phyloP scores from a whole-genome alignment of 2,888 invertebrate genomes.

The Rugalucina vietnamica region DNA sequence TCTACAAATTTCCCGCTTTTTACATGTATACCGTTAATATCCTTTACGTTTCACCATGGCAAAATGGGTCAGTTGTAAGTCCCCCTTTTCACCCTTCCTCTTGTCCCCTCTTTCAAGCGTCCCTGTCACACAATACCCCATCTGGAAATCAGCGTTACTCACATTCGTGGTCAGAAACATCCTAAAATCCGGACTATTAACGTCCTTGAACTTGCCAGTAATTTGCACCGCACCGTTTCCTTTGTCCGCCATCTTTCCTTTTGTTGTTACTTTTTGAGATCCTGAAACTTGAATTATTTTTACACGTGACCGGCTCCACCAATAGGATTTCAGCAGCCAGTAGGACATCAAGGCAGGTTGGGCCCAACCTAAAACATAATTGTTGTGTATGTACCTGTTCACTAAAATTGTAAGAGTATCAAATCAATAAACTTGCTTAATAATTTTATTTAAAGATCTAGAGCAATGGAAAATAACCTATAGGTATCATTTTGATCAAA shows the following conservation, averaged over 20 bases:
- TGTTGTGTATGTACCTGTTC: background rate
- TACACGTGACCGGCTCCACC: constrained; percentile 93
- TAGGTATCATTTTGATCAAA: too few relatives aligned
- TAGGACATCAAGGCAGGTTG: constrained; percentile 93
- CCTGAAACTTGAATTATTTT: constrained; percentile 94
- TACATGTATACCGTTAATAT: too few relatives aligned
- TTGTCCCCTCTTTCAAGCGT: constrained; percentile 91
- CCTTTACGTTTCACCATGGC: constrained; percentile 93
- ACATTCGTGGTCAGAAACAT: constrained; percentile 93
- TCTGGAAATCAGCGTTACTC: constrained; percentile 93
- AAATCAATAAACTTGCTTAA: too few relatives aligned
- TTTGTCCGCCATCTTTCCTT: constrained; percentile 92
- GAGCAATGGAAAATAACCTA: too few relatives aligned
- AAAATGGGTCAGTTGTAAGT: constrained; percentile 93
- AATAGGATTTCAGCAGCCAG: constrained; percentile 93
- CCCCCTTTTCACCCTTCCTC: constrained; percentile 87
- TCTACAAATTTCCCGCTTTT: too few relatives aligned
- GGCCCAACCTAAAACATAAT: constrained; percentile 88
- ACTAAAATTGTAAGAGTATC: too few relatives aligned
- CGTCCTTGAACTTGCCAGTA: constrained; percentile 90
- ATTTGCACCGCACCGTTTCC: constrained; percentile 92
- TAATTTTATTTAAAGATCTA: too few relatives aligned
- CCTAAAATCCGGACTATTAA: constrained; percentile 76
- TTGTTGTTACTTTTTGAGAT: constrained; percentile 90
- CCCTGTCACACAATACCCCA: constrained; percentile 95